Percentiles rank a stretch among this genome's conserved stretches.
Evolutionary conservation across 2,888 invertebrate genomes (phyloP).

Genomic region (Tanaodytes sp.): DNA sequence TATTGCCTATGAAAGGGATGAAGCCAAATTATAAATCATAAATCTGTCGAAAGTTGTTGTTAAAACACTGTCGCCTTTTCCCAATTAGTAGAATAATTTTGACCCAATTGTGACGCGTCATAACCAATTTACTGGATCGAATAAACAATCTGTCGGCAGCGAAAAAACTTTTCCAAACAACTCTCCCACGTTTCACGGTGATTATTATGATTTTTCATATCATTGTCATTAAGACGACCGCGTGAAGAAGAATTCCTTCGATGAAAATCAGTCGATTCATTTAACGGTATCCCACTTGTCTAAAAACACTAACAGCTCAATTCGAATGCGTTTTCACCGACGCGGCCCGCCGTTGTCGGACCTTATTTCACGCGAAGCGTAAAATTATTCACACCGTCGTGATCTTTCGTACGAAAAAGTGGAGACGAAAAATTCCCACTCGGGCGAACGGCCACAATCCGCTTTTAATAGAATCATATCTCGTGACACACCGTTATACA

Average conservation of each 20-base stretch:
- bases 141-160: too few species aligned
- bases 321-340: slow-evolving; percentile 39
- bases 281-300: slow-evolving; percentile 27
- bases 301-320: slow-evolving; percentile 42
- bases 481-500: slow-evolving; percentile 10
- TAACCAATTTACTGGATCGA: too few species aligned
- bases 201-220: slow-evolving; percentile 22
- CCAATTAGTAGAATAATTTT: too few species aligned
- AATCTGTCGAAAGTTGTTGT: too few species aligned
- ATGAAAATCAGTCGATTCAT: slow-evolving; percentile 42
- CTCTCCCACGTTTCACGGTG: slow-evolving; percentile 29
- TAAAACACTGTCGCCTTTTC: too few species aligned
- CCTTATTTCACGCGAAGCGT: slow-evolving; percentile 36
- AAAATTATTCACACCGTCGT: slow-evolving; percentile 38
- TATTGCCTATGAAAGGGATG: too few species aligned
- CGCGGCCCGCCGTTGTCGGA: slow-evolving; percentile 33
- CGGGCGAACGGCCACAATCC: slow-evolving; percentile 5
- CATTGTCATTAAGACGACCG: slow-evolving; percentile 31
- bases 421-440: slow-evolving; percentile 24
- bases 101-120: too few species aligned
- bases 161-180: slow-evolving; percentile 23
- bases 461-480: slow-evolving; percentile 11
- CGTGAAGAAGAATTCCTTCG: slow-evolving; percentile 16
- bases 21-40: too few species aligned
- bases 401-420: slow-evolving; percentile 27